Conservation (phyloP, 2,113 vertebrate species). For the Halcyon senegalensis region DNA sequence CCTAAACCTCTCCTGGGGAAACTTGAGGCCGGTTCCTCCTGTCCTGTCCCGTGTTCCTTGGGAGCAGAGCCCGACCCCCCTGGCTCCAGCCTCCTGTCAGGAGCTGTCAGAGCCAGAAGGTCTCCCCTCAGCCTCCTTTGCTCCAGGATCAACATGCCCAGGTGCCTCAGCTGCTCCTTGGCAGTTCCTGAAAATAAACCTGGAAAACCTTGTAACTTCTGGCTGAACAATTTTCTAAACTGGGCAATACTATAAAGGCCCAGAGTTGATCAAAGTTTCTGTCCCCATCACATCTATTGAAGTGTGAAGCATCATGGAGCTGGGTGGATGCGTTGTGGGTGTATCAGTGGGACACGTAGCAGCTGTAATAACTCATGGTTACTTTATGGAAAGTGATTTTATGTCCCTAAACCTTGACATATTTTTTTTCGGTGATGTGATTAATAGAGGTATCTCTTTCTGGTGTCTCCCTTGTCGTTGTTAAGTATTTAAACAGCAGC, state of each 20-base stretch:
- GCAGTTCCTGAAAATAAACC: background rate
- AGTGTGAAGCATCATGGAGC: background rate
- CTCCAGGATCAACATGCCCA: no score
- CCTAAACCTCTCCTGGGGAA: no score
- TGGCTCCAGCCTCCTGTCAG: no score
- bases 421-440: background rate
- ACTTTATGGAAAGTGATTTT: background rate
- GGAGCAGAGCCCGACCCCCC: no score
- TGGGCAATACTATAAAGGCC: background rate
- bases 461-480: background rate
- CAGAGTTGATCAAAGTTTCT: background rate
- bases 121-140: no score
- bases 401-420: background rate
- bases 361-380: no score
- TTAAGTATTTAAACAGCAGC: background rate
- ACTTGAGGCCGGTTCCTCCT: no score
- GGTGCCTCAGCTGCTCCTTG: no score
- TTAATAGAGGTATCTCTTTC: background rate
- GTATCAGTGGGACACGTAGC: accelerated
- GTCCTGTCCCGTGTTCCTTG: no score
- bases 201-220: background rate
- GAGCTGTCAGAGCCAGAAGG: no score
- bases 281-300: accelerated
- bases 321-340: accelerated
- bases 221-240: background rate